Evolutionary conservation across 2,888 invertebrate species (phyloP).

Genomic region (Isoperla grammatica): DNA sequence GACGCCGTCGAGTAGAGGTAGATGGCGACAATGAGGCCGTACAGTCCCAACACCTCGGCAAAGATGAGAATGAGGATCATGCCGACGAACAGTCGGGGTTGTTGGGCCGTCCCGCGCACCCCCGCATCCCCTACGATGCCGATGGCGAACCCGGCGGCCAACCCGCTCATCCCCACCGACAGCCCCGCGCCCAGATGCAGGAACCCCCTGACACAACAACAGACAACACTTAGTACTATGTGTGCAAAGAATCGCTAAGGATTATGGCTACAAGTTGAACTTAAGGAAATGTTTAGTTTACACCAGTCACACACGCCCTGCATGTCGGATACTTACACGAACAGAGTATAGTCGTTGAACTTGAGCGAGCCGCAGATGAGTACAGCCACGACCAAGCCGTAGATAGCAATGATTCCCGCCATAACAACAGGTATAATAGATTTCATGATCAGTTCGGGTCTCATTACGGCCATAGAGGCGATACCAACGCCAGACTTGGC

Average conservation of each 20-base stretch:
- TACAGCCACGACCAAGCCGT: conserved; percentile 58
- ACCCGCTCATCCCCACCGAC: conserved; percentile 54
- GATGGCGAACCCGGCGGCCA: conserved; percentile 60
- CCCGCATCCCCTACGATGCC: conserved; percentile 62
- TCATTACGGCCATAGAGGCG: conserved; percentile 59
- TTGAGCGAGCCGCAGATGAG: conserved; percentile 51
- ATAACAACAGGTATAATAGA: conserved; percentile 58
- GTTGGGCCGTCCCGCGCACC: conserved; percentile 58
- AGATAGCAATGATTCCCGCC: conserved; percentile 59
- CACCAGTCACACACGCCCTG: too few species aligned
- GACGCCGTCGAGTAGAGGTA: conserved; percentile 44
- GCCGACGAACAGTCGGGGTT: conserved; percentile 58
- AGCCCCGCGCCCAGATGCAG: conserved; percentile 57
- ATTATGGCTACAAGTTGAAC: too few species aligned
- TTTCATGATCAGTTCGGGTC: conserved; percentile 61
- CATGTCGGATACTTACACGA: conserved; percentile 48
- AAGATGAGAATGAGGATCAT: conserved; percentile 62
- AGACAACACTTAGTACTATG: too few species aligned
- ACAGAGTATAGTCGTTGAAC: conserved; percentile 41
- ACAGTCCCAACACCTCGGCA: conserved; percentile 60
- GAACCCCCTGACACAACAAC: conserved; percentile 46
- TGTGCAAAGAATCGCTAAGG: too few species aligned
- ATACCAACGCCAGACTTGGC: conserved; percentile 63
- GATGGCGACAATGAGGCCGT: conserved; percentile 59
- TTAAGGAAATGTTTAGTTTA: too few species aligned